Evolutionary conservation across 2,888 invertebrate species (phyloP).

Genomic region (Buathra laborator): DNA sequence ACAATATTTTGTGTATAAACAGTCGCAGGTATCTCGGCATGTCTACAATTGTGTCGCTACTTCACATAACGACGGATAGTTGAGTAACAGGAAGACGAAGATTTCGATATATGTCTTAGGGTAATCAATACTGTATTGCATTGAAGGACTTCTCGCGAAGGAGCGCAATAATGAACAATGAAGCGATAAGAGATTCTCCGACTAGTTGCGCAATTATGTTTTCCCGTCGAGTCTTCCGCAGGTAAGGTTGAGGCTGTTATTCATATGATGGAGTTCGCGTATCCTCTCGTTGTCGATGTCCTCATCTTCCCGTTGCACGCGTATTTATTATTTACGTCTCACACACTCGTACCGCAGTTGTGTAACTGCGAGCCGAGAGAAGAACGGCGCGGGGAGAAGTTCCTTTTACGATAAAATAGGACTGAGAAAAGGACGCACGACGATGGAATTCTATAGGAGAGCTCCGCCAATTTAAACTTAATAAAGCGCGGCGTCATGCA

Average conservation of each 20-base stretch:
- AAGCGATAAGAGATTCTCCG: constrained; percentile 63
- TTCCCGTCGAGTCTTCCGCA: constrained; percentile 61
- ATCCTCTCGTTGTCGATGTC: neutral
- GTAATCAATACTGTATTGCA: constrained; percentile 15
- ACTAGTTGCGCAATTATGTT: constrained; percentile 65
- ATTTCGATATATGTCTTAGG: constrained; percentile 6
- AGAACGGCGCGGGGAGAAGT: neutral
- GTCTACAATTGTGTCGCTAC: neutral
- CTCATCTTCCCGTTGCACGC: neutral
- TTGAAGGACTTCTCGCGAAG: constrained; percentile 1
- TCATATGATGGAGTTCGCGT: constrained; percentile 42
- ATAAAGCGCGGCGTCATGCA: constrained; percentile 83
- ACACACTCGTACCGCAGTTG: neutral
- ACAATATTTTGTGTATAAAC: no score
- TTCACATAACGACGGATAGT: neutral
- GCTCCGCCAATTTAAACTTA: constrained; percentile 82
- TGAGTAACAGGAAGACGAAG: neutral
- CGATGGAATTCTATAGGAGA: constrained; percentile 78
- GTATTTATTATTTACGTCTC: neutral
- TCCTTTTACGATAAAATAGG: constrained; percentile 16
- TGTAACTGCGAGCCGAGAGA: neutral
- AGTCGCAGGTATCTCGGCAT: neutral
- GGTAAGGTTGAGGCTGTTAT: constrained; percentile 47
- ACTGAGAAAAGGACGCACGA: constrained; percentile 52
- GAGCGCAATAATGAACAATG: constrained; percentile 40